These are phyloP conservation scores for Hyperoplus immaculatus DNA, from an alignment of 2,797 vertebrate species.

Conservation along the genomic window DNA sequence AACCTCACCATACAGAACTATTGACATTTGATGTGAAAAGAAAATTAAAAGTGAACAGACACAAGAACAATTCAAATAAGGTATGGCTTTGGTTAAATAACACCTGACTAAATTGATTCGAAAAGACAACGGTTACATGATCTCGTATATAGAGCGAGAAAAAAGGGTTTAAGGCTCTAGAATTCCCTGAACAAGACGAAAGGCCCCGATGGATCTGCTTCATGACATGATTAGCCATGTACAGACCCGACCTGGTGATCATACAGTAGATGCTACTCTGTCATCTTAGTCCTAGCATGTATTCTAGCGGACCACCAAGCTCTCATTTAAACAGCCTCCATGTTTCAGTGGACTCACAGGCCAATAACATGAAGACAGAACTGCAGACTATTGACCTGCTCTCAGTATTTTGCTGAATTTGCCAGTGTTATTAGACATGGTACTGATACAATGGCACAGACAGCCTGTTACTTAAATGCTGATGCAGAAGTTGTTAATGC, in stretches of 20 bases:
- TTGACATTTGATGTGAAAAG: conserved; percentile 65
- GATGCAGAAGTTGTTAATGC: conserved; percentile 49
- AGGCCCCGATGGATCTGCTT: conserved; percentile 54
- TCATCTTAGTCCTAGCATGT: conserved; percentile 28
- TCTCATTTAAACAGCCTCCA: conserved; percentile 43
- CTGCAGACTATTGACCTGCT: conserved; percentile 44
- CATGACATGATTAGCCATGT: conserved; percentile 33
- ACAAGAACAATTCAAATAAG: conserved; percentile 61
- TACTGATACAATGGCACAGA: conserved; percentile 55
- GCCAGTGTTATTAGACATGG: conserved; percentile 75
- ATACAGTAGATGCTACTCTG: conserved; percentile 75
- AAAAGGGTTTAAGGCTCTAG: conserved; percentile 67
- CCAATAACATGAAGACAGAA: conserved; percentile 49
- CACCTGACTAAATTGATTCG: conserved; percentile 58
- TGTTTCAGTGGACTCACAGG: conserved; percentile 67
- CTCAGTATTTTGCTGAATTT: conserved; percentile 59
- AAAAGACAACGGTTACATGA: conserved; percentile 61
- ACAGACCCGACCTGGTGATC: conserved; percentile 51
- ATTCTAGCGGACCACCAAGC: conserved; percentile 49
- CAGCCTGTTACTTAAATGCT: conserved; percentile 37
- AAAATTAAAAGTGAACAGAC: conserved; percentile 42
- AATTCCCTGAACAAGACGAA: conserved; percentile 79
- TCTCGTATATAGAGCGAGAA: conserved; percentile 69
- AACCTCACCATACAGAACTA: conserved; percentile 59
- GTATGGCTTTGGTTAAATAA: conserved; percentile 81